Evolutionary conservation across 2,113 vertebrate genomes (phyloP), one percentile per base, ranked within the genome.

Genomic region (Syngnathus typhle): DNA sequence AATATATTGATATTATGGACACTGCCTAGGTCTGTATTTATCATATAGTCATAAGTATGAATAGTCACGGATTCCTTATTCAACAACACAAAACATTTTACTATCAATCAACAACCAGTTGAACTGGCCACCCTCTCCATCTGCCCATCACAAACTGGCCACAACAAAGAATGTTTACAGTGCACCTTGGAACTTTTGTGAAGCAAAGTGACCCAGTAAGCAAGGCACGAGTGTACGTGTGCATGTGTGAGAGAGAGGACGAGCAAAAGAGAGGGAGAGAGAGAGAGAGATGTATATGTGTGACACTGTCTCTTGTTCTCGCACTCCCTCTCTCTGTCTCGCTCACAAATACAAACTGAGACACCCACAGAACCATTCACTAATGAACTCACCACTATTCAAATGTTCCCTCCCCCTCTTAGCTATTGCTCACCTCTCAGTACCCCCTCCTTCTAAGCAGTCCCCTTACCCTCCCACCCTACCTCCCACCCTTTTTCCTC

Each of bases 321-420:
- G 32, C 54, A 18, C 60, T 41, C 60, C 36, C 37, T 60, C 37
- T 8, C 36, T 60, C 36, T 9, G 19, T 52, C 5, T 36, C 15
- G 7, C 38, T 60, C 32, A 2, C 36, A 19, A 60, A n/a, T 43
- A n/a, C 37, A 59, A 36, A 36, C 5, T 27, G 37, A 9, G 15
- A 60, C 32, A 60, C 32, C 13, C 13, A 7, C 27, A 6, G 1
- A 60, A 32, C 18, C 58, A 60, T 36, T 8, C 51, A 55, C 21
- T 23, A 32, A 56, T 36, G 54, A 56, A 32, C 12, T 32, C 54
- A 12, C 12, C 54, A 56, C 23, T 32, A 15, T 52, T n/a, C n/a
- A 56, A 56, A 56, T 56, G 27, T 56, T 56, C 54, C 54, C 54
- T 12, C 23, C 54, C 54, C 54, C 54, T 32, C 54, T 32, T 56